These are phyloP conservation scores for Stichodactyla helianthus DNA, from an alignment of 64 coral and sea anemone species.

Conservation along the genomic window DNA sequence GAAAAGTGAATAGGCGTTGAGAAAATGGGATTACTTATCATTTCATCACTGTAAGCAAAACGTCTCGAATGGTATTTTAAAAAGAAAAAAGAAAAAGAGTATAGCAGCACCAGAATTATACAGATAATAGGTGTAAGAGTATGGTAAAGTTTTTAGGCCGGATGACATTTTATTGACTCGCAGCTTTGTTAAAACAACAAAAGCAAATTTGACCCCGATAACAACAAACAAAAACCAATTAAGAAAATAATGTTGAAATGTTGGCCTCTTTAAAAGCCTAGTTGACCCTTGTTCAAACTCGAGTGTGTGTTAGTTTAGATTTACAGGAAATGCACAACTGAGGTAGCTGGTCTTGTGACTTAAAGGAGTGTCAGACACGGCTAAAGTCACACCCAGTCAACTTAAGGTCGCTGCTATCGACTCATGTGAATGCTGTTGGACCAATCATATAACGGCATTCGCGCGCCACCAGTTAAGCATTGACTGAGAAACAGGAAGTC, in stretches of 20 bases:
- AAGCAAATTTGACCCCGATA: not conserved
- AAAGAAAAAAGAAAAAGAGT: not conserved
- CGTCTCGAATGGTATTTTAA: not conserved
- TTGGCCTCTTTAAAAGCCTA: conserved; percentile 7
- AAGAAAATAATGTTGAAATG: conserved; percentile 1
- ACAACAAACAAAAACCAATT: conserved; percentile 4
- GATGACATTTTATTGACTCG: not conserved
- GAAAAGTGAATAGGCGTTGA: not conserved
- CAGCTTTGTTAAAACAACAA: not conserved
- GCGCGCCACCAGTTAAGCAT: conserved; percentile 20
- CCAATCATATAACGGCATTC: not conserved
- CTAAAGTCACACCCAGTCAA: conserved; percentile 18
- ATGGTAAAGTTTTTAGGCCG: not conserved
- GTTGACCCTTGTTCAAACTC: conserved; percentile 1
- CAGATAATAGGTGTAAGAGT: not conserved
- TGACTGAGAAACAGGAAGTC: conserved; percentile 6
- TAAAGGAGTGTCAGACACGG: conserved; percentile 9
- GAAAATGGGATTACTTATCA: not conserved
- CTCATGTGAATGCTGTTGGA: not conserved
- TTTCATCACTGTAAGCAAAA: not conserved
- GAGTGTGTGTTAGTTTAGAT: conserved; percentile 5
- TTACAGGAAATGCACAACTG: conserved; percentile 20
- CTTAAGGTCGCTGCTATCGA: conserved; percentile 14
- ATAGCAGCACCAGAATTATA: not conserved
- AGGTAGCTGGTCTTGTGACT: conserved; percentile 15